Percentiles rank a stretch among this genome's conserved stretches.
Evolutionary conservation across 2,888 invertebrate species (phyloP).

Genomic region (Apodemia zela): DNA sequence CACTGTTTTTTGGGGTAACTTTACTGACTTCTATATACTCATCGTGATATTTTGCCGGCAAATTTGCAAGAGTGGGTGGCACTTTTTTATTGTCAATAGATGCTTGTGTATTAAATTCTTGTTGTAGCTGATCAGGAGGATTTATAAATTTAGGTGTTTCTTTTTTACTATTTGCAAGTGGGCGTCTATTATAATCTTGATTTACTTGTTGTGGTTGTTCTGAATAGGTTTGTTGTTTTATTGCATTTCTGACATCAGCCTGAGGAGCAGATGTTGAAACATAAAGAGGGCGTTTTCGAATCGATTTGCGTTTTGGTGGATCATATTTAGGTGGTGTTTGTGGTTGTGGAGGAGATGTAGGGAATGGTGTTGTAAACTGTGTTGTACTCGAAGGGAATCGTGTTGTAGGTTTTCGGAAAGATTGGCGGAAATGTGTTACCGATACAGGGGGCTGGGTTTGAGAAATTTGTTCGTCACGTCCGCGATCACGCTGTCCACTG

Average conservation of each 20-base stretch:
- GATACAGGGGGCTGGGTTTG: conserved; percentile 34
- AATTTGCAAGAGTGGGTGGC: conserved; percentile 38
- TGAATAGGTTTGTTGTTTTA: conserved; percentile 42
- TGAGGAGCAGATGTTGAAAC: conserved; percentile 49
- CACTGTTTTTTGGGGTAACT: conserved; percentile 56
- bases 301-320: conserved; percentile 57
- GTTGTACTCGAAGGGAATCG: conserved; percentile 54
- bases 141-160: not conserved
- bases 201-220: conserved; percentile 43
- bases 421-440: conserved; percentile 44
- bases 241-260: conserved; percentile 47
- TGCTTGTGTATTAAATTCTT: conserved; percentile 19
- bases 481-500: conserved; percentile 76
- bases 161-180: conserved; percentile 13
- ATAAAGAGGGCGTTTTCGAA: conserved; percentile 64
- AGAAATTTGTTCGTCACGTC: conserved; percentile 56
- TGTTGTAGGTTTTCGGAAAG: conserved; percentile 65
- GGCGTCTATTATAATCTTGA: conserved; percentile 19
- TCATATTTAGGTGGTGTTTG: conserved; percentile 50
- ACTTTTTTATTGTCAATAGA: conserved; percentile 40
- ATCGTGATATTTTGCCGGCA: conserved; percentile 65
- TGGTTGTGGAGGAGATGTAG: conserved; percentile 38
- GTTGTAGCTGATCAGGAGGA: conserved; percentile 9
- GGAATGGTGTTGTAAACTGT: conserved; percentile 42
- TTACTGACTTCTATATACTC: conserved; percentile 73